These are phyloP conservation scores for Rhinolophus ferrumequinum DNA, from an alignment of 2,113 vertebrate species.

Conservation along the genomic window DNA sequence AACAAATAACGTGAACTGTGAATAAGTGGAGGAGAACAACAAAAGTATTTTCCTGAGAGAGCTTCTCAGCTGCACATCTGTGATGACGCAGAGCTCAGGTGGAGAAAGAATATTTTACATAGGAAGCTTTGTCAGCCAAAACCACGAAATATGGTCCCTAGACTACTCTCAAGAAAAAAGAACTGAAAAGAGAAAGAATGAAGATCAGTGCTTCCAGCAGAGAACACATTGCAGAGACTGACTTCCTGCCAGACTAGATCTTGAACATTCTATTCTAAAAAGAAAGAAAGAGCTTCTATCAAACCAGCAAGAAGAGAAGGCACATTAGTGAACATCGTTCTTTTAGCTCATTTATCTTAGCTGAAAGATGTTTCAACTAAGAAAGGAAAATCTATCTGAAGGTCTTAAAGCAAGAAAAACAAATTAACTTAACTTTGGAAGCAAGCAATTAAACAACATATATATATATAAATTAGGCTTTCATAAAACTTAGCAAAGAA, in stretches of 20 bases:
- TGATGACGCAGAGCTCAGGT: constrained; percentile 10
- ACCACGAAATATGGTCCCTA: constrained; percentile 26
- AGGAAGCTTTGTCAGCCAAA: constrained; percentile 26
- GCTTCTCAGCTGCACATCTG: constrained; percentile 48
- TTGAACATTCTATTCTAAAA: constrained; percentile 36
- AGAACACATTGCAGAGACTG: constrained; percentile 41
- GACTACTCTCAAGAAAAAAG: constrained; percentile 47
- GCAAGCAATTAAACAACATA: constrained; percentile 45
- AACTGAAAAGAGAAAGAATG: constrained; percentile 60
- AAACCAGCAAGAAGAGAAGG: neutral
- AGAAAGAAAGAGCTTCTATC: constrained; percentile 26
- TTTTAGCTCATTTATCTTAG: constrained; percentile 58
- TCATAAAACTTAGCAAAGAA: constrained; percentile 20
- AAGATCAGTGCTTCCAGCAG: constrained; percentile 65
- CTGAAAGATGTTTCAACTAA: constrained; percentile 56
- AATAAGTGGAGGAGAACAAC: constrained; percentile 7
- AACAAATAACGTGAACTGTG: constrained; percentile 19
- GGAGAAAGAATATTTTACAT: constrained; percentile 52
- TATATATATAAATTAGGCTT: constrained; percentile 30
- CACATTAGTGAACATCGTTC: neutral
- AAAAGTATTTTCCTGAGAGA: constrained; percentile 34
- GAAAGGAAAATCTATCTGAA: constrained; percentile 46
- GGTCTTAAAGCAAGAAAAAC: constrained; percentile 17
- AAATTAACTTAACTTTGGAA: constrained; percentile 48
- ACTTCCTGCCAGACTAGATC: constrained; percentile 40